Percentiles rank a stretch among this genome's conserved stretches.
phyloP scores from a whole-genome alignment of 2,113 vertebrate genomes.

The Sigmodon hispidus region DNA sequence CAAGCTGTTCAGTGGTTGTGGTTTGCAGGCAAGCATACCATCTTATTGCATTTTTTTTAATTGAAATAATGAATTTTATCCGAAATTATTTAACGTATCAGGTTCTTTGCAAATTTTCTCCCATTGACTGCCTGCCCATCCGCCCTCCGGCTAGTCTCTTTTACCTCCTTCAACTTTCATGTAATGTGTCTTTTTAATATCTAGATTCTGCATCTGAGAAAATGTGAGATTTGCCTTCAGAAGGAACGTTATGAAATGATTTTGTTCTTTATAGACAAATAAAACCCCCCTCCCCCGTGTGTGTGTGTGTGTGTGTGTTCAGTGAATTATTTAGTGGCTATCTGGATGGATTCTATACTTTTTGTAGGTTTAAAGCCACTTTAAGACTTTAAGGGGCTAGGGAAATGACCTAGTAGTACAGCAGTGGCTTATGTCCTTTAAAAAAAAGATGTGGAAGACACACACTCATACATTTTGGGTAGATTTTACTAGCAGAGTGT shows the following conservation, averaged over 20 bases:
- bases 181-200: background rate
- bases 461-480: background rate
- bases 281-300: no score
- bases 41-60: background rate
- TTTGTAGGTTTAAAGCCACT: background rate
- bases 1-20: no score
- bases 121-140: no score
- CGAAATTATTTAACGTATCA: background rate
- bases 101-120: background rate
- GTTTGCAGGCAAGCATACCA: background rate
- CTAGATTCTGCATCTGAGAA: background rate
- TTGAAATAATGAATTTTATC: background rate
- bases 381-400: background rate
- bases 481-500: background rate
- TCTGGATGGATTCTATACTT: background rate
- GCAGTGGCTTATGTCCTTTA: background rate
- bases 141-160: background rate
- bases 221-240: background rate
- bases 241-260: background rate
- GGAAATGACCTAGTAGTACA: background rate
- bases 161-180: background rate
- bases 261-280: background rate
- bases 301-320: no score
- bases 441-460: background rate
- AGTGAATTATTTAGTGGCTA: background rate